Percentiles rank a stretch among this genome's conserved stretches.
Conservation (phyloP, 2,113 vertebrate genomes). For the Oophaga pumilio region DNA sequence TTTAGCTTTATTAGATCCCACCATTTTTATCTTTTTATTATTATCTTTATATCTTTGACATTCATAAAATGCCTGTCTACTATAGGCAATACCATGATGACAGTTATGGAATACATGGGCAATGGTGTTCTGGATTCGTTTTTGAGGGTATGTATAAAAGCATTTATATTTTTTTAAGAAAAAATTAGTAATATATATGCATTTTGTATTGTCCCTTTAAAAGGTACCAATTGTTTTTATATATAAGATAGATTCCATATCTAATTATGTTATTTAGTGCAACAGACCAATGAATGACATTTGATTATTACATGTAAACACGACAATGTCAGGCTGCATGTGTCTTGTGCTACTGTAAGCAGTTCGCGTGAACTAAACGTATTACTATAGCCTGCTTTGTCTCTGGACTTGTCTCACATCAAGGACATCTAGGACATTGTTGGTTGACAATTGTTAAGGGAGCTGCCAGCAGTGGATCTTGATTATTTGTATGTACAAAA, state of each 20-base stretch:
- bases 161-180: background rate
- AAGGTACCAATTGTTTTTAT: background rate
- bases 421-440: too few species aligned
- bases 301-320: too few species aligned
- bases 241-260: background rate
- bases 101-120: constrained; percentile 87
- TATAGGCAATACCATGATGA: constrained; percentile 92
- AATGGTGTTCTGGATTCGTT: constrained; percentile 89
- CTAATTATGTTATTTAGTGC: background rate
- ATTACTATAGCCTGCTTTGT: too few species aligned
- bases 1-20: constrained; percentile 18
- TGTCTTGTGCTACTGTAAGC: too few species aligned
- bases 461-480: too few species aligned
- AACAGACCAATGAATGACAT: too few species aligned
- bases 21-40: background rate
- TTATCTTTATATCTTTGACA: constrained; percentile 18
- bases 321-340: too few species aligned
- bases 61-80: constrained; percentile 8
- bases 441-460: too few species aligned
- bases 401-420: too few species aligned
- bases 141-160: constrained; percentile 80
- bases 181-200: background rate
- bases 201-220: background rate
- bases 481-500: too few species aligned
- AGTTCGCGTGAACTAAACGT: too few species aligned